Percentiles rank a stretch among this genome's conserved stretches.
These are phyloP conservation scores for Xestobium rufovillosum DNA, from an alignment of 2,888 invertebrate species.

Conservation along the genomic window DNA sequence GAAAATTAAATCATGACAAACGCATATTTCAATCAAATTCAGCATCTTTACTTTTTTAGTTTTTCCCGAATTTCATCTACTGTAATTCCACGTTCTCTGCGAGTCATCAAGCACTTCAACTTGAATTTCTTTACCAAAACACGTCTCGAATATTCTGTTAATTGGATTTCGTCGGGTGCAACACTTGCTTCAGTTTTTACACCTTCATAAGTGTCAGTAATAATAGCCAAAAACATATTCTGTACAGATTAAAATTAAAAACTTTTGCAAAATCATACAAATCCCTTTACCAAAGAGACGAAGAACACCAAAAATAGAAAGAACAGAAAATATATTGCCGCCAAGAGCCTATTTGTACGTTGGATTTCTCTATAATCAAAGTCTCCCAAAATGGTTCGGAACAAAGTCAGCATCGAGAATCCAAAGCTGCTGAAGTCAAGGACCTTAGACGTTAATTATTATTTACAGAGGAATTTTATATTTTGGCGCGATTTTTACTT, in stretches of 20 bases:
- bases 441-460: constrained; percentile 29
- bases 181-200: constrained; percentile 62
- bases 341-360: constrained; percentile 57
- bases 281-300: constrained; percentile 54
- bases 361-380: constrained; percentile 64
- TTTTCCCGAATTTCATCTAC: too few relatives aligned
- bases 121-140: too few relatives aligned
- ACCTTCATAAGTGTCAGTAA: constrained; percentile 68
- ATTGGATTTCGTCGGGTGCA: constrained; percentile 45
- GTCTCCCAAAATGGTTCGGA: constrained; percentile 69
- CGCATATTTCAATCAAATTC: too few relatives aligned
- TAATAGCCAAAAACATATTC: constrained; percentile 78
- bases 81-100: too few relatives aligned
- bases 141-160: constrained; percentile 52
- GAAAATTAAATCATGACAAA: too few relatives aligned
- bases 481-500: constrained; percentile 50
- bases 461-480: constrained; percentile 20
- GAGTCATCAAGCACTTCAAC: too few relatives aligned
- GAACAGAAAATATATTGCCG: constrained; percentile 65
- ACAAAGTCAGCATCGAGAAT: constrained; percentile 57
- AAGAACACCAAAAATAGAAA: constrained; percentile 75
- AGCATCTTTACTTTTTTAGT: too few relatives aligned
- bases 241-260: constrained; percentile 28
- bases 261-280: too few relatives aligned
- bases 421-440: constrained; percentile 55